Base-by-base conservation (phyloP, 2,888 invertebrate genomes). In the Galeopsomyia nigrocyanea region DNA sequence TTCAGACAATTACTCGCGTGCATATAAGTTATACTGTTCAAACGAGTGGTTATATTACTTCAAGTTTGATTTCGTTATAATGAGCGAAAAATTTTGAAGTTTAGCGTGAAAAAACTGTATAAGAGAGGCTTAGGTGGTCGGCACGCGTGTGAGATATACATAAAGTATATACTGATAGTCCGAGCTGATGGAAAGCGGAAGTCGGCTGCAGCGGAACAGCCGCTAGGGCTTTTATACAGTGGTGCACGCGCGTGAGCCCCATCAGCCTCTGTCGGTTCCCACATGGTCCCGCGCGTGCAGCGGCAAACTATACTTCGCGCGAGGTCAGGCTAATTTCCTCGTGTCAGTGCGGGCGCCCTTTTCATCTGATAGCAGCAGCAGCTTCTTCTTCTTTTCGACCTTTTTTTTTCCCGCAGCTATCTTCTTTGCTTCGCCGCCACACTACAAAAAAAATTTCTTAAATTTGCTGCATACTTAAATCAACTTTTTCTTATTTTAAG, bases 151-250 rank as follows among this genome's bases (percentile, higher is more conserved):
- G 14, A 7, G 47, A 21, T 2, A 26, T n/a, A n/a, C n/a, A 50
- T 62, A n/a, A 16, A n/a, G n/a, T 17, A n/a, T n/a, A n/a, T 26
- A 6, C 22, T n/a, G 56, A 31, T 58, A 58, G 57, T 61, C 61
- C 61, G 61, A 61, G 61, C 61, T 75, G 75, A 76, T 74, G 74
- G 76, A 77, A 78, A 75, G 77, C 77, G 78, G 77, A 77, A 77
- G 77, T 72, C 83, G 85, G 84, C 83, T 82, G 26, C 80, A 80
- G 82, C 82, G 83, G 84, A 83, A 83, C 81, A 78, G 78, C 80
- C 79, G 78, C 79, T 80, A 74, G 79, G 76, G 46, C 31, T 55
- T 3, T 58, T 5, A 31, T 31, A 39, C 10, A 10, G 73, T 76
- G 78, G 63, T 62, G 79, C 78, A 82, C 82, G 84, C 84, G 83